Conservation (phyloP, 2,888 invertebrate species). For the Chloroclysta siterata region DNA sequence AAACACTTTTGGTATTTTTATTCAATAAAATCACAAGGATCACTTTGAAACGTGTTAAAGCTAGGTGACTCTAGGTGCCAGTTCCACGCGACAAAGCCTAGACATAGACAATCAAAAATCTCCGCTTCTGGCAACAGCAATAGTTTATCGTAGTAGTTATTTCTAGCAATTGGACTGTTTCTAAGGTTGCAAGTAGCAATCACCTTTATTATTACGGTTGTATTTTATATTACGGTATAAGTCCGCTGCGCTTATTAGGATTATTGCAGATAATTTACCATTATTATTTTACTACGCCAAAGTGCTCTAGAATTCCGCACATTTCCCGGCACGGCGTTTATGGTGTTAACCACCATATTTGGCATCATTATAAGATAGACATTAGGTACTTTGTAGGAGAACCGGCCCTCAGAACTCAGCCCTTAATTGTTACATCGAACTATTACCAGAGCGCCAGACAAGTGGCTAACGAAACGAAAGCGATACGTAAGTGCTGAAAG, state of each 20-base stretch:
- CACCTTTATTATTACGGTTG: not conserved
- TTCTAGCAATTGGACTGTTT: not conserved
- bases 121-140: no score
- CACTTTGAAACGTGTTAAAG: no score
- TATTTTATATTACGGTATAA: not conserved
- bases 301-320: conserved; percentile 8
- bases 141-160: not conserved
- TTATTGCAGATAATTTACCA: not conserved
- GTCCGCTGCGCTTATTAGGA: not conserved
- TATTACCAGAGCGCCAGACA: conserved; percentile 9
- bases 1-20: no score
- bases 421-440: conserved; percentile 55
- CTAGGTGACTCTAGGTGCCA: no score
- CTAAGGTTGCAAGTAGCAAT: not conserved
- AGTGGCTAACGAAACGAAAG: conserved; percentile 10
- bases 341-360: conserved; percentile 11
- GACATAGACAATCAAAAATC: no score
- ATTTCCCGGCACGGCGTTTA: not conserved
- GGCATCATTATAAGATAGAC: conserved; percentile 21
- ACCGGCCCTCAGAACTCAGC: conserved; percentile 42
- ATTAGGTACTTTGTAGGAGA: conserved; percentile 29
- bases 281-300: not conserved
- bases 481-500: not conserved
- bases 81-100: no score
- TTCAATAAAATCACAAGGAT: no score